A percentile compares a stretch with the other conserved stretches of the same genome.
Conservation (phyloP, 2,797 vertebrate genomes). For the Urocyon cinereoargenteus region DNA sequence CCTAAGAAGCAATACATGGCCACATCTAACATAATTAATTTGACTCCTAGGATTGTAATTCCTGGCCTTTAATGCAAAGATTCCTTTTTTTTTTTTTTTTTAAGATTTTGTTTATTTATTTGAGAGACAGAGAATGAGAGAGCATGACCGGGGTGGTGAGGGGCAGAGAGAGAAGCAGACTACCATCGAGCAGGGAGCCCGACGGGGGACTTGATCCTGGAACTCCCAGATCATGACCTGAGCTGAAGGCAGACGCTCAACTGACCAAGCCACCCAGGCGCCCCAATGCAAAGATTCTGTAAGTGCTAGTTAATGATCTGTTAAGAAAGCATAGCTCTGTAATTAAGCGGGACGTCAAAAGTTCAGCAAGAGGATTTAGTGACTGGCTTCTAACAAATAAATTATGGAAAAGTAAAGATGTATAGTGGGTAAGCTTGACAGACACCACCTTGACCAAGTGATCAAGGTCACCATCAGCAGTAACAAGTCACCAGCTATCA, state of each 20-base stretch:
- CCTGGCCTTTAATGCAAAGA: background rate
- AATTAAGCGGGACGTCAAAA: background rate
- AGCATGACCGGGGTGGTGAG: too few species aligned
- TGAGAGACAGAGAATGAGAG: too few species aligned
- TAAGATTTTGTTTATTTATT: too few species aligned
- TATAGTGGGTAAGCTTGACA: background rate
- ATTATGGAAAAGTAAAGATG: background rate
- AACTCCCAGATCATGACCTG: too few species aligned
- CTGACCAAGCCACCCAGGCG: too few species aligned
- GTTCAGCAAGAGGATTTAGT: slow-evolving; percentile 1
- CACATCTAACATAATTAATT: background rate
- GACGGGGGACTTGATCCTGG: too few species aligned
- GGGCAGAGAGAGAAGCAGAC: too few species aligned
- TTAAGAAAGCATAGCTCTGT: background rate
- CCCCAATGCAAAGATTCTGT: background rate
- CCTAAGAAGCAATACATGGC: background rate
- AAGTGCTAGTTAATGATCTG: background rate
- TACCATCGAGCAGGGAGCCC: too few species aligned
- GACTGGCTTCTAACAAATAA: background rate
- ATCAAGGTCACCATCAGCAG: background rate
- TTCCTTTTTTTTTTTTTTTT: background rate
- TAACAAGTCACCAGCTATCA: rapidly evolving
- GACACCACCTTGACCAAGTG: background rate
- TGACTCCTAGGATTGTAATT: background rate
- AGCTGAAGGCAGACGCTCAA: too few species aligned